Evolutionary conservation across 2,797 vertebrate species (phyloP).

Genomic region (Anabas testudineus): DNA sequence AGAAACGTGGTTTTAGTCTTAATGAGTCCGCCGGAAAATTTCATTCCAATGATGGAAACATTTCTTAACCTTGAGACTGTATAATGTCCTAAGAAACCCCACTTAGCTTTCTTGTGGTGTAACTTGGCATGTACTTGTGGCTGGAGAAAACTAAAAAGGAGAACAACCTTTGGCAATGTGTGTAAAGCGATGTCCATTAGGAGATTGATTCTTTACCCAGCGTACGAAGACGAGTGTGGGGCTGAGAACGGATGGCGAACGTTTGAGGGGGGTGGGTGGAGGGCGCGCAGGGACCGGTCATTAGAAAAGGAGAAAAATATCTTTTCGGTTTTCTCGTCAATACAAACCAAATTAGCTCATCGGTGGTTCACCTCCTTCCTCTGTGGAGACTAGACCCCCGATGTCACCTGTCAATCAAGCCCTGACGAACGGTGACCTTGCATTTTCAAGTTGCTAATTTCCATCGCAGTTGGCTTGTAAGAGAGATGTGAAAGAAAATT

Average conservation of each 20-base stretch:
- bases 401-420: conserved; percentile 83
- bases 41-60: conserved; percentile 65
- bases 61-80: conserved; percentile 68
- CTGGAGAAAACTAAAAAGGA: conserved; percentile 52
- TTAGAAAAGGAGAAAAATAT: conserved; percentile 57
- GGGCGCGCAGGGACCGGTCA: too few relatives aligned
- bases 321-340: conserved; percentile 67
- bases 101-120: conserved; percentile 68
- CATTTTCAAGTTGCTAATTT: conserved; percentile 72
- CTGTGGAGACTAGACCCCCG: conserved; percentile 59
- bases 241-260: conserved; percentile 26
- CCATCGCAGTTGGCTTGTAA: conserved; percentile 59
- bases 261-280: too few relatives aligned
- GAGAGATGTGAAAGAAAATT: conserved; percentile 70
- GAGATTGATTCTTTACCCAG: conserved; percentile 69
- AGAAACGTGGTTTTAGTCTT: conserved; percentile 33
- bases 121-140: conserved; percentile 67
- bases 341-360: conserved; percentile 76
- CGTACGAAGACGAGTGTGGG: conserved; percentile 41
- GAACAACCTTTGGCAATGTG: conserved; percentile 68
- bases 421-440: conserved; percentile 77
- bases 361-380: conserved; percentile 32
- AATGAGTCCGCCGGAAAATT: conserved; percentile 47
- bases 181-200: conserved; percentile 69
- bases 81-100: conserved; percentile 48